Evolutionary conservation across 2,888 invertebrate species (phyloP), one percentile per base, ranked within the genome.

Genomic region (Fissipunctia ypsillon): DNA sequence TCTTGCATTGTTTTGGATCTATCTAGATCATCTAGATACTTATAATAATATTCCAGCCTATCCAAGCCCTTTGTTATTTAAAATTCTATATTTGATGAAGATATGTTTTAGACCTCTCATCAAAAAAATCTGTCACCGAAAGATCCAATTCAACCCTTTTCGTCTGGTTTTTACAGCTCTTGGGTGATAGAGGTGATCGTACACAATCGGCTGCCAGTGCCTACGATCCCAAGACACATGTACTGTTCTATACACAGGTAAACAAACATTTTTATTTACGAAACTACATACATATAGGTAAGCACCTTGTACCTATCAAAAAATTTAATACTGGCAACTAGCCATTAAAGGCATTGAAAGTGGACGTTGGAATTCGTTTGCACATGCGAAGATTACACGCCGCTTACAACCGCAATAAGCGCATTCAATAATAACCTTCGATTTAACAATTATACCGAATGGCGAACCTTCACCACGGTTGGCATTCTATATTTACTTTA

Each of bases 221-320:
- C 88, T 97, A 97, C 83, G 98, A 98, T 88, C 95, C 96, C 64
- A 96, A 97, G 78, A 97, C 97, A 0, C 97, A 97, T 43, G 97
- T 98, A 16, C 93, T 98, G 75, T 98, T 98, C 94, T 97, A 98
- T 86, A 97, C 98, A 3, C 98, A 98, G 96, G 97, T 97, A 84
- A 85, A 19, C 4, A 57, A 57, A 35, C 9, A 12, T 50, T 45
- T 68, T 60, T n/a, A 31, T 0, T 43, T 41, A 19, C 10, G 2
- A 25, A 16, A 22, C 2, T 12, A n/a, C n/a, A n/a, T n/a, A n/a
- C n/a, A n/a, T n/a, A n/a, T 6, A 9, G 3, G 41, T 41, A 50
- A n/a, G 9, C n/a, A 1, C 3, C 4, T 43, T 28, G 22, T 43
- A 22, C 19, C 25, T 43, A 28, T 28, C 25, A 61, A 25, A 25